Conservation (phyloP, 1,140 invertebrate genomes). For the fruit fly (Drosophila melanogaster) region Release_6_plus_ISO1_MT NT_037436.4:19665001-19665500, state of each 20-base stretch:
- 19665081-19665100: conserved; percentile 83
- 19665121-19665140: conserved; percentile 49
- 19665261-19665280: neutral
- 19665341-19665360: too few relatives aligned
- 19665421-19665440: neutral
- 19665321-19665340: too few relatives aligned
- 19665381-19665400: too few relatives aligned
- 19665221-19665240: too few relatives aligned
- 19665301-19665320: neutral
- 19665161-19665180: conserved; percentile 66
- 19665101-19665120: conserved; percentile 82
- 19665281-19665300: conserved; percentile 14
- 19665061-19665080: conserved; percentile 38
- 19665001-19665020: conserved; percentile 60
- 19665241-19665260: neutral
- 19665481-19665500: conserved; percentile 4
- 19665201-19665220: neutral
- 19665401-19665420: too few relatives aligned
- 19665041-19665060: conserved; percentile 74
- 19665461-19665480: neutral
- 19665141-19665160: conserved; percentile 77
- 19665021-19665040: conserved; percentile 82
- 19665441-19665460: conserved; percentile 3
- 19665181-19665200: conserved; percentile 32
- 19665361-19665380: too few relatives aligned